Conservation (phyloP, 2,113 vertebrate genomes). For the Glareola pratincola region DNA sequence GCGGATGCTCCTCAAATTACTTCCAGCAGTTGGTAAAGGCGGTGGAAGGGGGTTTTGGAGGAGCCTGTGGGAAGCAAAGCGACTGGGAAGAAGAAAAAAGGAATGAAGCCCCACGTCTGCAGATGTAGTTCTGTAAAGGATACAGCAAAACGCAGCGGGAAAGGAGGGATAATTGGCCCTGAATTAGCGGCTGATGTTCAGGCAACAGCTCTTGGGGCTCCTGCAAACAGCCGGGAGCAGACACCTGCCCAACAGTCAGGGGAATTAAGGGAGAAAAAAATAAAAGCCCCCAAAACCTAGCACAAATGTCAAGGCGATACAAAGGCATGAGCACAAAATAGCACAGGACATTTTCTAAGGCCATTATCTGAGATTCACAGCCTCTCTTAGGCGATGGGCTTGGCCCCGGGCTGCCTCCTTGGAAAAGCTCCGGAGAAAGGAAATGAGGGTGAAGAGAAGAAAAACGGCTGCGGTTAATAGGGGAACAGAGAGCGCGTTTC, state of each 20-base stretch:
- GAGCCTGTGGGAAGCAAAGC: neutral
- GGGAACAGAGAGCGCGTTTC: fast-evolving
- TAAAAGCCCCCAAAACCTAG: fast-evolving
- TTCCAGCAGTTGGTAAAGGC: neutral
- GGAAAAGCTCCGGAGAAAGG: neutral
- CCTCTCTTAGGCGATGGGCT: neutral
- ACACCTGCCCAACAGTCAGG: neutral
- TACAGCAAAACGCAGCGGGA: fast-evolving
- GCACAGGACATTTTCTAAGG: neutral
- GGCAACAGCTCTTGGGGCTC: neutral
- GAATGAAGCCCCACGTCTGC: neutral
- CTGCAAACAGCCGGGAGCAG: neutral
- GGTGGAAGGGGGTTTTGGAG: neutral
- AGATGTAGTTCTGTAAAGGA: neutral
- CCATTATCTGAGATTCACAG: neutral
- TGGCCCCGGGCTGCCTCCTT: neutral
- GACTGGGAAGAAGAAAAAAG: neutral
- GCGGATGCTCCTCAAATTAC: neutral
- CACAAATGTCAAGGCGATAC: neutral
- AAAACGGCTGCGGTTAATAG: fast-evolving
- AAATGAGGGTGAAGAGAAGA: neutral
- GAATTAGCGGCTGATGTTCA: neutral
- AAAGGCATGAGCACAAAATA: neutral
- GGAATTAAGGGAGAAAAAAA: neutral
- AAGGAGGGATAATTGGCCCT: neutral